A percentile compares a stretch with the other conserved stretches of the same genome.
Evolutionary conservation across 2,888 invertebrate species (phyloP).

Genomic region (Erebia epiphron): DNA sequence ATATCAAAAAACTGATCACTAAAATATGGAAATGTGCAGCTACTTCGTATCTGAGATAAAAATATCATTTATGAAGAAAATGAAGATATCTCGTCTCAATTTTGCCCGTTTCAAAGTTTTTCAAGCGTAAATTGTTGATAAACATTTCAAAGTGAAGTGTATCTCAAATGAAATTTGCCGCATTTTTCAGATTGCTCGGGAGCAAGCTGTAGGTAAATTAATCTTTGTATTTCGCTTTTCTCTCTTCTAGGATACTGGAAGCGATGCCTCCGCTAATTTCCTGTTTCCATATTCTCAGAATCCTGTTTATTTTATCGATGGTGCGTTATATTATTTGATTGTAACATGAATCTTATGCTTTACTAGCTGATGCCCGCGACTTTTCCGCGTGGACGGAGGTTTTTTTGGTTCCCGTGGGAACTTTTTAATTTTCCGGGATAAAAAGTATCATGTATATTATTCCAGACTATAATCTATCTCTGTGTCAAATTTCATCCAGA

Average conservation of each 20-base stretch:
- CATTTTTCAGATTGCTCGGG: constrained; percentile 13
- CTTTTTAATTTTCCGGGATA: too few relatives aligned
- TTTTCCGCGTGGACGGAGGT: too few relatives aligned
- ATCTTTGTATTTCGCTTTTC: constrained; percentile 16
- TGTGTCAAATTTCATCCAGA: too few relatives aligned
- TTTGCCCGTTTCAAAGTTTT: neutral
- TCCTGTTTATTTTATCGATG: neutral
- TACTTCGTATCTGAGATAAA: neutral
- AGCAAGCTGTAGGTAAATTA: constrained; percentile 18
- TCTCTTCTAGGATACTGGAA: neutral
- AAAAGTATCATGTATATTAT: too few relatives aligned
- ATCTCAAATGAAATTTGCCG: constrained; percentile 9
- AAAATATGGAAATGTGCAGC: neutral
- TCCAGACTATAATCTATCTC: too few relatives aligned
- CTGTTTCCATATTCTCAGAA: neutral
- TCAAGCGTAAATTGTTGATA: constrained; percentile 24
- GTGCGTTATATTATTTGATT: too few relatives aligned
- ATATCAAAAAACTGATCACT: neutral
- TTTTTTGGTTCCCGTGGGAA: too few relatives aligned
- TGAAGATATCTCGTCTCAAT: neutral
- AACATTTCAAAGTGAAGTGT: constrained; percentile 20
- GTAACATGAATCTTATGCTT: too few relatives aligned
- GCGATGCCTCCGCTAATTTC: neutral
- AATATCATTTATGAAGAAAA: neutral
- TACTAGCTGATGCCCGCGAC: too few relatives aligned